These are phyloP conservation scores for Ichneumoninae sp. DNA, from an alignment of 2,888 invertebrate genomes.

Conservation along the genomic window DNA sequence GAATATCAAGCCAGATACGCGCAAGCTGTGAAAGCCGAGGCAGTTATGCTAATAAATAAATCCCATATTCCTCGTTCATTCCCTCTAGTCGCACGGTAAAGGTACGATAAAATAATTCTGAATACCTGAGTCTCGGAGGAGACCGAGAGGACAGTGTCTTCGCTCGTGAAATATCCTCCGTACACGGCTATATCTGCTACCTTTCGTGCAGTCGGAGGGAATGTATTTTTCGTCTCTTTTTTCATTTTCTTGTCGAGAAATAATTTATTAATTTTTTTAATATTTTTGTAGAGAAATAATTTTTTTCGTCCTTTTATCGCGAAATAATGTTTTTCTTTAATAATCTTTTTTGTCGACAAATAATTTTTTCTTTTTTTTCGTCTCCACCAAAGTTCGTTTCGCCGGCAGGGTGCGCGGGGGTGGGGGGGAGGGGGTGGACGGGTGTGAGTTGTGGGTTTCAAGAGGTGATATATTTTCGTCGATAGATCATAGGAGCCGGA, in stretches of 20 bases:
- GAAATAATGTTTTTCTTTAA: too few species aligned
- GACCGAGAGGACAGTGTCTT: neutral
- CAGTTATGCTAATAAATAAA: conserved; percentile 78
- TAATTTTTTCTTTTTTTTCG: conserved; percentile 50
- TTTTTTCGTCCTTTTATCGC: too few species aligned
- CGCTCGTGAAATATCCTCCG: conserved; percentile 19
- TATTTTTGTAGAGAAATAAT: too few species aligned
- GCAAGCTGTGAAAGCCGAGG: conserved; percentile 67
- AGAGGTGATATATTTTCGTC: conserved; percentile 70
- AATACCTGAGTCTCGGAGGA: conserved; percentile 45
- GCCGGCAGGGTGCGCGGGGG: conserved; percentile 1
- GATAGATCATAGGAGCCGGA: conserved; percentile 72
- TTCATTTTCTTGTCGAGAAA: conserved; percentile 8
- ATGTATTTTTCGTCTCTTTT: neutral
- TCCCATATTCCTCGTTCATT: conserved; percentile 67
- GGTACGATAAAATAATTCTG: conserved; percentile 60
- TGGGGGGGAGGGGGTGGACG: neutral
- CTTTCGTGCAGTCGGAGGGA: neutral
- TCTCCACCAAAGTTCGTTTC: conserved; percentile 50
- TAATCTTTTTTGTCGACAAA: conserved; percentile 50
- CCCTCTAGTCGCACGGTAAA: conserved; percentile 22
- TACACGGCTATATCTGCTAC: neutral
- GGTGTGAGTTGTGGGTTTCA: conserved; percentile 43
- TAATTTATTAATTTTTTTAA: neutral
- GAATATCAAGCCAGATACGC: neutral